Evolutionary conservation across 30 jellyfish, hydroid and myxozoan genomes (phyloP), one percentile per base, ranked within the genome.

Genomic region (Chrysaora quinquecirrha): DNA sequence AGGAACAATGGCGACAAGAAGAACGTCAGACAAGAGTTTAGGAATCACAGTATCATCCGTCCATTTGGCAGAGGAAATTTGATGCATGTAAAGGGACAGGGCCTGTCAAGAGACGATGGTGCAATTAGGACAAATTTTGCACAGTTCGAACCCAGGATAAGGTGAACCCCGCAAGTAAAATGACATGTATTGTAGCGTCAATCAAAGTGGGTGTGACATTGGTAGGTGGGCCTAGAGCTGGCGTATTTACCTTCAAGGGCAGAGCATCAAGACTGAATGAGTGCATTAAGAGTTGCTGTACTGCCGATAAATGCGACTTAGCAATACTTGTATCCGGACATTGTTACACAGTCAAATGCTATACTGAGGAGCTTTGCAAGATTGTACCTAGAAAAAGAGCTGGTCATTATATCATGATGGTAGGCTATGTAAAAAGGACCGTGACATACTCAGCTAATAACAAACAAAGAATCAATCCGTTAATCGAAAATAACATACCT

Each of bases 211-310:
- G 95, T 20, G 95, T 88, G 34, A 88, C 97, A 29, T 82, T 94
- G 0, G 76, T 48, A 21, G 99, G 97, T 48, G 99, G 99, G 61
- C 91, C 93, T 9, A 87, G 89, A 20, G 89, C 99, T 14, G 99
- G 99, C 3, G 48, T 43, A 22, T 94, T 87, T 34, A 64, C 76
- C 25, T 82, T 74, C 0, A 80, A 70, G 32, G 97, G 90, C 25
- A 66, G 83, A 47, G 89, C 70, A 23, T 34, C 48, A 19, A 60
- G 61, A 21, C 71, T 94, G 48, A 70, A 71, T 27, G 83, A 82
- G 34, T 94, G 99, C 68, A 67, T 94, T 10, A 58, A 88, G 69
- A 72, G 81, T 3, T 94, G 99, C 80, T 94, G 99, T 71, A 79
- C 78, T 24, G 92, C 82, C 14, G 73, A 72, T 11, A 48, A 73